Base-by-base conservation (phyloP, 2,797 vertebrate genomes). In the Morelia viridis region DNA sequence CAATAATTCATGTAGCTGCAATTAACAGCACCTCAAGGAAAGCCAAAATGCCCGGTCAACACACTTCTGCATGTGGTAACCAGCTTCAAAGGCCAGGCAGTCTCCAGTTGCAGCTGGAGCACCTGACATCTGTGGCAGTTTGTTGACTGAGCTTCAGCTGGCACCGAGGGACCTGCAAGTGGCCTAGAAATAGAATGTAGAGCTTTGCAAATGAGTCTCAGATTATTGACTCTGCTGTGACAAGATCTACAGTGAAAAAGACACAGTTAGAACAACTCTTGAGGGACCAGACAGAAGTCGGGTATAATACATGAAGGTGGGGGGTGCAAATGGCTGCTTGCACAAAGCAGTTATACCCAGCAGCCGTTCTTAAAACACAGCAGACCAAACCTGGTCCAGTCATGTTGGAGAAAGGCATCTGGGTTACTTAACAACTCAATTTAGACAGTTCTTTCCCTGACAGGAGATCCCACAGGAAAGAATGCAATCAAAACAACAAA, bases 81-180 rank as follows among this genome's bases (percentile, higher is more conserved):
- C 0, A 0, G 15, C 93, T 94, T 94, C 93, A 93, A 95, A 95
- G 85, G 86, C 71, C 31, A 4, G 11, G 85, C 60, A 9, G 0
- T 0, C 56, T 93, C 53, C 92, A 85, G 87, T 65, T 90, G 88
- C 61, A 87, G 17, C 53, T 7, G 57, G 57, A 94, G 88, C 0
- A 65, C 65, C 93, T 93, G 94, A 41, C 88, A 91, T 46, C 90
- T 91, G 64, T 17, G 83, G 91, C 87, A 91, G 90, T 64, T 92
- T n/a, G 22, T 53, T 0, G 0, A n/a, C 28, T 13, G 11, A 26
- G 0, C 65, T 94, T 92, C 86, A 93, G 84, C 3, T 0, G 1
- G 28, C 50, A 12, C 24, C 24, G 0, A 1, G 5, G 58, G 31
- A 64, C 41, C 58, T 41, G n/a, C 35, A 57, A 91, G 60, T 60